A percentile compares a stretch with the other conserved stretches of the same genome.
phyloP scores from a whole-genome alignment of 2,797 vertebrate genomes.

The Holocentrus rufus region DNA sequence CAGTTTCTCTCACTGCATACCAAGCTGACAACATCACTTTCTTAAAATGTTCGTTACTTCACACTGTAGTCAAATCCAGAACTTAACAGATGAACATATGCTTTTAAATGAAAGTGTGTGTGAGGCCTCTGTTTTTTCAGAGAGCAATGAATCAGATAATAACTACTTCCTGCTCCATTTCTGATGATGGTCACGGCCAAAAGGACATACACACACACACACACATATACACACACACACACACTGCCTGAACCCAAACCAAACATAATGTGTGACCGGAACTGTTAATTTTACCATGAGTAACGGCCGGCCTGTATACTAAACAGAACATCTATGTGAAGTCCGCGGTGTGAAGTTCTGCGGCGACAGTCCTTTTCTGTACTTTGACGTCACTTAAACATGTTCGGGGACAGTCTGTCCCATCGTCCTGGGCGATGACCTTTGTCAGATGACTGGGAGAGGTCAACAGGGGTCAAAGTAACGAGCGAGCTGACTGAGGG shows the following conservation, averaged over 20 bases:
- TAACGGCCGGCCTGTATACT: not conserved
- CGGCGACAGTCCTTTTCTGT: constrained; percentile 5
- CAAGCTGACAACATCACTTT: not conserved
- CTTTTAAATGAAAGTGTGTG: no score
- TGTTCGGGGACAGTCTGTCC: constrained; percentile 38
- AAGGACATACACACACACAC: constrained; percentile 12
- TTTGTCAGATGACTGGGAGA: constrained; percentile 84
- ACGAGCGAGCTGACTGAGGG: constrained; percentile 78
- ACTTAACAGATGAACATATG: not conserved
- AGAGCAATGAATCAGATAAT: no score
- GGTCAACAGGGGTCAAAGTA: constrained; percentile 85
- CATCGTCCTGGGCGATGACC: constrained; percentile 77
- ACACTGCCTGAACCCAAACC: not conserved
- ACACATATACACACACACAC: constrained; percentile 3
- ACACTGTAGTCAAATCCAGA: not conserved
- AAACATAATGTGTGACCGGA: not conserved
- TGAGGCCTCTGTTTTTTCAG: not conserved
- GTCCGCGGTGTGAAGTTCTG: not conserved
- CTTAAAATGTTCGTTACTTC: not conserved
- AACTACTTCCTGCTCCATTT: not conserved
- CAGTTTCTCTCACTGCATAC: not conserved
- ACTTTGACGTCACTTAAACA: constrained; percentile 38
- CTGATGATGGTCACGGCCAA: not conserved
- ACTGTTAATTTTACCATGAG: no score
- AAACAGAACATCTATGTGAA: not conserved